Conservation (phyloP, 2,113 vertebrate genomes). For the Mus pahari region DNA sequence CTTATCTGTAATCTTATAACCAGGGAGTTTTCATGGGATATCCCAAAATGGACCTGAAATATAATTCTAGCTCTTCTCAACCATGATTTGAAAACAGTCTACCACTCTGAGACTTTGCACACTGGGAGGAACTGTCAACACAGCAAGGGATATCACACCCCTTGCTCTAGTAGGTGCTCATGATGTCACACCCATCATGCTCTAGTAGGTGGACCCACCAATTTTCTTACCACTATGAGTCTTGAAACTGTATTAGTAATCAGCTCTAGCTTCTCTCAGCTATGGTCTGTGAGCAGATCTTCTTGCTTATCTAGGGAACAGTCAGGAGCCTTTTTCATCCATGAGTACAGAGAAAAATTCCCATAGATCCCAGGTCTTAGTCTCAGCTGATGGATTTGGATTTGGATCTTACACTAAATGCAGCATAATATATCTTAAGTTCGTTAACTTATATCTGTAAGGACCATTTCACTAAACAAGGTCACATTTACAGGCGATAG, state of each 20-base stretch:
- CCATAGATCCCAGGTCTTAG: not conserved
- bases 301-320: not conserved
- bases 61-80: not conserved
- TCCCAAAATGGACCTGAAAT: not conserved
- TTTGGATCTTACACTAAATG: not conserved
- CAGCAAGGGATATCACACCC: not conserved
- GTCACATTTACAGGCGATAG: not conserved
- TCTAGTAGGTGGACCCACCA: not conserved
- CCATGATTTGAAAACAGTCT: not conserved
- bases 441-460: not conserved
- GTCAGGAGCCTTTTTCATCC: not conserved
- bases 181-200: not conserved
- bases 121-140: not conserved
- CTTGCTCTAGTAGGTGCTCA: not conserved
- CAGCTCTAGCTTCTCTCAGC: not conserved
- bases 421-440: not conserved
- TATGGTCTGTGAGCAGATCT: not conserved
- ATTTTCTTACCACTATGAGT: not conserved
- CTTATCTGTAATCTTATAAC: not conserved
- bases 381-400: not conserved
- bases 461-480: not conserved
- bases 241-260: not conserved
- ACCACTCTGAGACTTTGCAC: not conserved
- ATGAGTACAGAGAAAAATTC: not conserved
- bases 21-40: not conserved